Base-by-base conservation (phyloP, 1,140 invertebrate species). In the Bombus sylvicola region DNA sequence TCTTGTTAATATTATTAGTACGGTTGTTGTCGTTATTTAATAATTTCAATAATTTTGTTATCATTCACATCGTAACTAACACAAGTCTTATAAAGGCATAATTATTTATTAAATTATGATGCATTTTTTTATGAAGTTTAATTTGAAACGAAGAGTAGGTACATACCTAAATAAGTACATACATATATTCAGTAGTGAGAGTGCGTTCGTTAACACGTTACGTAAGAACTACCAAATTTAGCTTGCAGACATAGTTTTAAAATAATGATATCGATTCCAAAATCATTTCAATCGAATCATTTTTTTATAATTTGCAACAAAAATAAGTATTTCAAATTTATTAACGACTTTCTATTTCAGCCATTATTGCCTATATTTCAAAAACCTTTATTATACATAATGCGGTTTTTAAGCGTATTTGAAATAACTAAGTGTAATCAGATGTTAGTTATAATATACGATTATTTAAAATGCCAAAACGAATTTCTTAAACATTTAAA, bases 231-330 rank as follows among this genome's bases (percentile, higher is more conserved):
- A 90, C 94, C 93, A 94, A 94, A 95, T 94, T 95, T 95, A 94
- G 93, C 92, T 92, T 84, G 91, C 89, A 89, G 91, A 92, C 90
- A 92, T 92, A 93, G 92, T 92, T 92, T 92, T 86, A 93, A 94
- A 92, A 94, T 89, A 89, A 88, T 85, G 92, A 94, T 94, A 95
- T 95, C 94, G 92, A 94, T 95, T 94, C 94, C 94, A 93, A 94
- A 94, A 93, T 92, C 87, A 91, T 85, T 82, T 88, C 80, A 87
- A 71, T 76, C 37, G 10, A 53, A 77, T 31, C 47, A 25, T 22
- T 79, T 62, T 13, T 31, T 28, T 12, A 34, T 28, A 28, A 25
- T 57, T 37, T 15, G 6, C 15, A n/a, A 31, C 6, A 28, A 43
- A 43, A 9, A 31, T 22, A 73, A 9, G 0, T 18, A 31, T 31